These are phyloP conservation scores for Dermatemys mawii DNA, from an alignment of 2,113 vertebrate genomes.

Conservation along the genomic window DNA sequence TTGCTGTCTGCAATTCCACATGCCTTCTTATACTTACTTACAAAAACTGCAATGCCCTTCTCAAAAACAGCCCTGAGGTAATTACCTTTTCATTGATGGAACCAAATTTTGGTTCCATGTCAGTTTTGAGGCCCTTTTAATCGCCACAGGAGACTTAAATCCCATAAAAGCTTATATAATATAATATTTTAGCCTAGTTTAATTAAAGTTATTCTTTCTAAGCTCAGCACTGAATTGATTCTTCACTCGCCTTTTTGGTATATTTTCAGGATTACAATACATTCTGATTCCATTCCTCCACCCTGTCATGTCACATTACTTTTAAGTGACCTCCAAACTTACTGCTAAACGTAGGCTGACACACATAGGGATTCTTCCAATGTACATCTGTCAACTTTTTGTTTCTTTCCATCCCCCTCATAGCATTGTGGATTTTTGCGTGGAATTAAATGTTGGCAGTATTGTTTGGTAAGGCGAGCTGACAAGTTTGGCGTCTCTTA, in stretches of 20 bases:
- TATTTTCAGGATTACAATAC: neutral
- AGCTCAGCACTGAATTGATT: neutral
- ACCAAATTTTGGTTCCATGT: neutral
- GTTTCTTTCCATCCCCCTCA: neutral
- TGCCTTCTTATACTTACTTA: neutral
- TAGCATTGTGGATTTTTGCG: conserved; percentile 42
- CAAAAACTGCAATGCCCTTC: neutral
- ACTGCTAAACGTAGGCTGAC: neutral
- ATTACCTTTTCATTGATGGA: neutral
- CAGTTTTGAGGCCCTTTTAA: neutral
- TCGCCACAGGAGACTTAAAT: neutral
- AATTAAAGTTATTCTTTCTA: neutral
- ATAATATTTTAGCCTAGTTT: neutral
- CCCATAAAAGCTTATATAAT: neutral
- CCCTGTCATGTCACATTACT: neutral
- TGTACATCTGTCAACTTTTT: neutral
- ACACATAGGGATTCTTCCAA: conserved; percentile 7
- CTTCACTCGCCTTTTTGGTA: neutral
- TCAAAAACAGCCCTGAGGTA: neutral
- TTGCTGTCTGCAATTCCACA: conserved; percentile 15
- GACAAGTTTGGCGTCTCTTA: conserved; percentile 24
- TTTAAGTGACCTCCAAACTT: neutral
- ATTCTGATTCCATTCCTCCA: neutral
- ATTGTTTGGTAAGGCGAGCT: conserved; percentile 42
- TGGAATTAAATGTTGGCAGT: conserved; percentile 33